Base-by-base conservation (phyloP, 30 jellyfish, hydroid and myxozoan species). In the Aurelia sp. region DNA sequence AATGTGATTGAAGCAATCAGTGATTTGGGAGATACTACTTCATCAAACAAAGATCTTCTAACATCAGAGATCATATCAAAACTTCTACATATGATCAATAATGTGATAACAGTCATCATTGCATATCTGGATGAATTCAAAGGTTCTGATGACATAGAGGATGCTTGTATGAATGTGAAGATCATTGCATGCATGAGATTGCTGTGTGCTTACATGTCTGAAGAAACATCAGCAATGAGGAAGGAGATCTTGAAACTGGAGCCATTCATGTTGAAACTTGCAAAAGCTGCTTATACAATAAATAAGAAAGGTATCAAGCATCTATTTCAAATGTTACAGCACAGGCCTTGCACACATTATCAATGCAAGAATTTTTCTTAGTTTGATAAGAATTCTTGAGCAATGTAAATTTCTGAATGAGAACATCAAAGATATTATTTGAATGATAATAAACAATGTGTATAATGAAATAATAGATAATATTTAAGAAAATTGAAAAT, bases 221-320 rank as follows among this genome's bases (percentile, higher is more conserved):
- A 80, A 52, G 90, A 80, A 38, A 80, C 90, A 21, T 48, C 40
- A 71, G 90, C 90, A n/a, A 10, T 80, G 82, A 51, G 68, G 18
- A 65, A 48, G 9, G 90, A 64, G 41, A n/a, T 80, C 18, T 18
- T 64, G 4, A 71, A 65, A 44, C 67, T 65, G 33, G 81, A 70
- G 13, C 82, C 90, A 5, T 80, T 61, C 60, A 1, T 80, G 63
- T 44, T 80, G 31, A 21, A 44, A 52, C 90, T 80, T 67, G 90
- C 58, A 44, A 65, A 80, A 7, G 81, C 72, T 33, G 33, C 69
- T 24, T 80, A 63, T 19, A 27, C 33, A 1, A 44, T 13, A 64
- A 40, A 55, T 58, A 48, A 20, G 53, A 47, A 63, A 20, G 76
- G 74, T 76, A 21, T 0, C 9, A 44, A 44, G 3, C 16, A 44